phyloP scores from a whole-genome alignment of 2,888 invertebrate species.

The Leptinotarsa juncta region DNA sequence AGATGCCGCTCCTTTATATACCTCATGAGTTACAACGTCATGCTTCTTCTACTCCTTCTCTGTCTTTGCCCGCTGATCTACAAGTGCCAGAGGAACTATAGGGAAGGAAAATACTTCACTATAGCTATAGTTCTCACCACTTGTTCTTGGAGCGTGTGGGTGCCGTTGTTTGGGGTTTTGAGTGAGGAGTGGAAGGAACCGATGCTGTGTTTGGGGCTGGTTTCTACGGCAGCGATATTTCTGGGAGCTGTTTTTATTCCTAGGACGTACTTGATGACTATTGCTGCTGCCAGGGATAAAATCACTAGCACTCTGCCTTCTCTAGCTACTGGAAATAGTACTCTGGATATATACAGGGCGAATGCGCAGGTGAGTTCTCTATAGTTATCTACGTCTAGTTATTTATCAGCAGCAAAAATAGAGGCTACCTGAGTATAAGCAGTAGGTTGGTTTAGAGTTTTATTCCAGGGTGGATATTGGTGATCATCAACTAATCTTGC shows the following conservation, averaged over 20 bases:
- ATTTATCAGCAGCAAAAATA: too few relatives aligned
- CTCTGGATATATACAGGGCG: slow-evolving; percentile 64
- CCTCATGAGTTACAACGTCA: slow-evolving; percentile 72
- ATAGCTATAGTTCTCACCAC: slow-evolving; percentile 70
- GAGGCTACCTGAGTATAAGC: too few relatives aligned
- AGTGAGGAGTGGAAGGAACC: slow-evolving; percentile 70
- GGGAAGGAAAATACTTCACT: slow-evolving; percentile 72
- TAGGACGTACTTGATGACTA: slow-evolving; percentile 76
- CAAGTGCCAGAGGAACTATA: slow-evolving; percentile 75
- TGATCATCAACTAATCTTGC: too few relatives aligned
- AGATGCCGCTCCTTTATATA: slow-evolving; percentile 66
- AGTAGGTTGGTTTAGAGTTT: too few relatives aligned
- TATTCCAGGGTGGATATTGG: too few relatives aligned
- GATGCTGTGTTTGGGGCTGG: slow-evolving; percentile 71
- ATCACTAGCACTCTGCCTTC: slow-evolving; percentile 70
- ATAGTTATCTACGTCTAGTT: too few relatives aligned
- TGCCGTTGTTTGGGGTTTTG: slow-evolving; percentile 69
- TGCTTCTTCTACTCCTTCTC: slow-evolving; percentile 71
- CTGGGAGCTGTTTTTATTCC: slow-evolving; percentile 76
- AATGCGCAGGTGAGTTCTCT: slow-evolving; percentile 59
- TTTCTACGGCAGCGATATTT: slow-evolving; percentile 73
- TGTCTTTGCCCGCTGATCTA: slow-evolving; percentile 72
- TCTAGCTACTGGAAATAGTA: slow-evolving; percentile 64
- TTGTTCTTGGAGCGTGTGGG: slow-evolving; percentile 73
- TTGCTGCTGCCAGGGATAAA: slow-evolving; percentile 72